Percentiles rank a stretch among this genome's conserved stretches.
Conservation (phyloP, 2,797 vertebrate species). For the Pipistrellus kuhlii region DNA sequence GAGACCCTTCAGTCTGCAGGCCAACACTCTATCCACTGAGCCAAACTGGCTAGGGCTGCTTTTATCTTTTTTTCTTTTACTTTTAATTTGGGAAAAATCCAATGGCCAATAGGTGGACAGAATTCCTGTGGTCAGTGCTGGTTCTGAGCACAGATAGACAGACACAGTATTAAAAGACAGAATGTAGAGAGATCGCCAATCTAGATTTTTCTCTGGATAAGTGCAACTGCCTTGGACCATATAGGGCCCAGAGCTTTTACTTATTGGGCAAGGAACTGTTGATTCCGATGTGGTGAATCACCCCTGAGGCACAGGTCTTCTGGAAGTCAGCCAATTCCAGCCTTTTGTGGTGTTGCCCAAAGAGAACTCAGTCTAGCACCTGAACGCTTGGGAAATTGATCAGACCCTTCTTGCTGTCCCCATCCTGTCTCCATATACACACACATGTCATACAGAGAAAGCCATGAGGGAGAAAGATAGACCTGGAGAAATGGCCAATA, state of each 20-base stretch:
- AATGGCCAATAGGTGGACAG: background rate
- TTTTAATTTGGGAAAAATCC: constrained; percentile 37
- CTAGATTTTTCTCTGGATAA: constrained; percentile 39
- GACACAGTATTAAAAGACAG: background rate
- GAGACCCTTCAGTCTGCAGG: too few relatives aligned
- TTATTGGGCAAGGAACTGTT: background rate
- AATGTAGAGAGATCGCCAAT: constrained; percentile 9
- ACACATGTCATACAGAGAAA: background rate
- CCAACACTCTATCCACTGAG: too few relatives aligned
- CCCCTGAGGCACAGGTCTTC: background rate
- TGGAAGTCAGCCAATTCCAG: background rate
- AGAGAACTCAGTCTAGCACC: background rate
- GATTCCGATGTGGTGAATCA: constrained; percentile 42
- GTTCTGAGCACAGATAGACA: background rate
- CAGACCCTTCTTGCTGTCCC: background rate
- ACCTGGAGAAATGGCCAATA: background rate
- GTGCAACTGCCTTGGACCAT: background rate
- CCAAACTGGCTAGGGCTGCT: too few relatives aligned
- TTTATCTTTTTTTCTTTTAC: too few relatives aligned
- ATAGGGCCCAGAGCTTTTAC: background rate
- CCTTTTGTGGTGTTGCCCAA: background rate
- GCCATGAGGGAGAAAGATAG: background rate
- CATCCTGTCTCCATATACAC: background rate
- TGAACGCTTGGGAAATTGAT: background rate
- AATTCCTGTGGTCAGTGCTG: constrained; percentile 26